Evolutionary conservation across 2,888 invertebrate genomes (phyloP).

Genomic region (Drosophila subsilvestris): DNA sequence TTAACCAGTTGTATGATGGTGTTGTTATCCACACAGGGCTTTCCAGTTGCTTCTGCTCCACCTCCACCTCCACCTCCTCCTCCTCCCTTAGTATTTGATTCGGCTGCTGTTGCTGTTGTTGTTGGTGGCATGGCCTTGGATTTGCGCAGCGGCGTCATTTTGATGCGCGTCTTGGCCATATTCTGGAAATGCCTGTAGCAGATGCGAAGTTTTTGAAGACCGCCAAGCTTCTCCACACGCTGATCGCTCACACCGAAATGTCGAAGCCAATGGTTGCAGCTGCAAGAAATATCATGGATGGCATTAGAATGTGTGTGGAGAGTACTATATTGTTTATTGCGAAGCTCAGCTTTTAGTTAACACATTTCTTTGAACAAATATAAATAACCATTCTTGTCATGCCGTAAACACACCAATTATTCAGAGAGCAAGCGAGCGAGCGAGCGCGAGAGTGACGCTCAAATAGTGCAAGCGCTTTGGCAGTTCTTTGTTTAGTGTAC

Average conservation of each 20-base stretch:
- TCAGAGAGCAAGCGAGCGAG: background rate
- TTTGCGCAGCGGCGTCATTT: slow-evolving; percentile 80
- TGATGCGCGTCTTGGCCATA: slow-evolving; percentile 82
- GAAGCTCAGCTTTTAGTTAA: slow-evolving; percentile 53
- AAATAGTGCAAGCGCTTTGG: slow-evolving; percentile 68
- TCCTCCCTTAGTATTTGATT: background rate
- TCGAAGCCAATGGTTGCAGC: slow-evolving; percentile 78
- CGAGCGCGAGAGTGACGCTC: slow-evolving; percentile 1
- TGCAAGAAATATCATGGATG: slow-evolving; percentile 33
- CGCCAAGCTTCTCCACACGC: slow-evolving; percentile 67
- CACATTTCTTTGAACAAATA: slow-evolving; percentile 38
- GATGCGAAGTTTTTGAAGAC: slow-evolving; percentile 74
- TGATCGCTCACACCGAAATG: slow-evolving; percentile 71
- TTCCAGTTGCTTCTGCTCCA: slow-evolving; percentile 37
- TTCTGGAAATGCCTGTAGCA: slow-evolving; percentile 74
- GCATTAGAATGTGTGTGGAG: background rate
- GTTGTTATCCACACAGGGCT: slow-evolving; percentile 53
- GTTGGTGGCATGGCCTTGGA: slow-evolving; percentile 61
- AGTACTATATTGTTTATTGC: background rate
- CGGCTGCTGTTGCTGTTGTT: slow-evolving; percentile 1
- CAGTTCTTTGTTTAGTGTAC: slow-evolving; percentile 82
- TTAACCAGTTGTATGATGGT: slow-evolving; percentile 62
- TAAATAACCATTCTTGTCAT: background rate
- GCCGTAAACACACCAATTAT: slow-evolving; percentile 26
- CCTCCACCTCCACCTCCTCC: slow-evolving; percentile 37